Evolutionary conservation across 2,797 vertebrate species (phyloP).

Genomic region (Lacerta bilineata): DNA sequence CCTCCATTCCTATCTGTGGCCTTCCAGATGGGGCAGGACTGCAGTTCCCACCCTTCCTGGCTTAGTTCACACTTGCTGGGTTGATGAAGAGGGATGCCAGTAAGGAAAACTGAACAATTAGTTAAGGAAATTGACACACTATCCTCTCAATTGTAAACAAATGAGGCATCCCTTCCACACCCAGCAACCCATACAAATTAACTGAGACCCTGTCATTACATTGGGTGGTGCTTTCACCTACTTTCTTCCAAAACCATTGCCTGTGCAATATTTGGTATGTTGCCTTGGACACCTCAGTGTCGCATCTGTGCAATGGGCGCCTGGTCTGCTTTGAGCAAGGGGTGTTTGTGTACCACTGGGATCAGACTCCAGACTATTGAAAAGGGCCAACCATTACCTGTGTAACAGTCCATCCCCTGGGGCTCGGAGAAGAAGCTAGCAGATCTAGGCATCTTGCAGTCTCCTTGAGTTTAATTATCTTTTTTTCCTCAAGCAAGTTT

Average conservation of each 20-base stretch:
- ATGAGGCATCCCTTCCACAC: not conserved
- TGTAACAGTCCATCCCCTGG: not conserved
- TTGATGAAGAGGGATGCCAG: not conserved
- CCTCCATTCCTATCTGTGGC: too few relatives aligned
- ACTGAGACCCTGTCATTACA: not conserved
- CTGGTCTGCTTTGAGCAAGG: too few relatives aligned
- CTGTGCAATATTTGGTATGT: not conserved
- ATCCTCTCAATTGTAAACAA: not conserved
- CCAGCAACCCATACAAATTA: not conserved
- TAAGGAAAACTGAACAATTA: not conserved
- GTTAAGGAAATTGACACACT: not conserved
- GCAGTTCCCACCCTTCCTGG: not conserved
- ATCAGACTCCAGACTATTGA: not conserved
- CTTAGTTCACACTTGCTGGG: not conserved
- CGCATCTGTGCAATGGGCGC: too few relatives aligned
- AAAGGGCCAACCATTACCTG: not conserved
- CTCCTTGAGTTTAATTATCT: not conserved
- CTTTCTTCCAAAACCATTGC: not conserved
- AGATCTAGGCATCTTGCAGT: not conserved
- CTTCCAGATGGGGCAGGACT: too few relatives aligned
- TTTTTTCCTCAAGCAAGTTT: conserved; percentile 5
- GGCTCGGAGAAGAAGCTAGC: not conserved
- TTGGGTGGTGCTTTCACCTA: not conserved
- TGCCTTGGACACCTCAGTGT: not conserved
- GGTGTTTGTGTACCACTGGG: not conserved